These are phyloP conservation scores for Echeneis naucrates DNA, from an alignment of 2,797 vertebrate species.

Conservation along the genomic window DNA sequence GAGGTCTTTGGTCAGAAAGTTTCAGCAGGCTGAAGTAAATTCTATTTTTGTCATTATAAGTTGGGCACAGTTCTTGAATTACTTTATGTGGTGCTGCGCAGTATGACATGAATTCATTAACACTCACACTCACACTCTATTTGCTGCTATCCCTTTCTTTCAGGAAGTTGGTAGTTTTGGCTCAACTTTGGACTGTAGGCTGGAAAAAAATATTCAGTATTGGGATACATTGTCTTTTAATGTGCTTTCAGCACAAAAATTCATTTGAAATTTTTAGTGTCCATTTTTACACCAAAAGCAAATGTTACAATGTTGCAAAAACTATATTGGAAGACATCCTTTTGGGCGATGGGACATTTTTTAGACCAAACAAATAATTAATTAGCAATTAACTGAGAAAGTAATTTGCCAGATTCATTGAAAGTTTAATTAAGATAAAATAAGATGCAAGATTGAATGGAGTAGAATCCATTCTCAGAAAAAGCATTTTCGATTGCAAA, in stretches of 20 bases:
- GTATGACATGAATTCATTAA: neutral
- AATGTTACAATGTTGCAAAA: too few relatives aligned
- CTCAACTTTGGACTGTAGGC: neutral
- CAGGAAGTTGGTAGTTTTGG: neutral
- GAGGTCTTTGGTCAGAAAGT: conserved; percentile 27
- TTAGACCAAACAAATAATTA: too few relatives aligned
- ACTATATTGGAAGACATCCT: too few relatives aligned
- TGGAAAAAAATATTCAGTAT: neutral
- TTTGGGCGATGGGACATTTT: too few relatives aligned
- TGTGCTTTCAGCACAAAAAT: neutral
- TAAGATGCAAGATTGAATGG: neutral
- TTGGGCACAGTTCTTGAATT: conserved; percentile 5
- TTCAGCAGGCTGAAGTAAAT: conserved; percentile 27
- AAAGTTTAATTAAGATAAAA: too few relatives aligned
- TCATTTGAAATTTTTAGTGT: too few relatives aligned
- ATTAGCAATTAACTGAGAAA: too few relatives aligned
- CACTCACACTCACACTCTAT: neutral
- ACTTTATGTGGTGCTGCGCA: neutral
- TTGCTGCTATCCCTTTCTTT: conserved; percentile 13
- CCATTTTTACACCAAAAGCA: too few relatives aligned
- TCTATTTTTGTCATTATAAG: conserved; percentile 24
- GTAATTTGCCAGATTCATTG: too few relatives aligned
- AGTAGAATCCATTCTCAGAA: too few relatives aligned
- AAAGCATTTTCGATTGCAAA: too few relatives aligned
- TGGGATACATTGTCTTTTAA: neutral